Conservation (phyloP, 2,888 invertebrate genomes). For the Prenolepis imparis region DNA sequence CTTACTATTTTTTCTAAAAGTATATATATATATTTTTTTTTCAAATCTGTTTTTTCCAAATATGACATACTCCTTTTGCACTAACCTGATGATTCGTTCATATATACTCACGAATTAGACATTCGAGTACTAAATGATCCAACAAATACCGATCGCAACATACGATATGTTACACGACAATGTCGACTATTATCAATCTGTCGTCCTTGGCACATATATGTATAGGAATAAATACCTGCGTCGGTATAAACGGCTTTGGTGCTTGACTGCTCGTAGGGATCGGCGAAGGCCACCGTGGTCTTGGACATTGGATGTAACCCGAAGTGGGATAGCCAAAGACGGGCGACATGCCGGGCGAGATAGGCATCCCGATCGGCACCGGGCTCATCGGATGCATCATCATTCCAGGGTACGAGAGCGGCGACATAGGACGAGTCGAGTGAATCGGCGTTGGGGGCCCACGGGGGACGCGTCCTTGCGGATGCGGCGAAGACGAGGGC, state of each 20-base stretch:
- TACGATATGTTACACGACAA: neutral
- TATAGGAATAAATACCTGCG: constrained; percentile 79
- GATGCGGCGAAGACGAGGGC: constrained; percentile 88
- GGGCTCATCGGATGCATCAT: constrained; percentile 85
- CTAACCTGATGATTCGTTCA: neutral
- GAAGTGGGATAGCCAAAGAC: constrained; percentile 85
- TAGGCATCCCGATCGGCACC: constrained; percentile 89
- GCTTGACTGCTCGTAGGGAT: constrained; percentile 85
- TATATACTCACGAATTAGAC: neutral
- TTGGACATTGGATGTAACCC: constrained; percentile 89
- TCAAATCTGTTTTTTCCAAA: neutral
- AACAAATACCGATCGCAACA: neutral
- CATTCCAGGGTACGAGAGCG: constrained; percentile 87
- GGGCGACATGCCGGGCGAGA: constrained; percentile 90
- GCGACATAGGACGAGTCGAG: constrained; percentile 85
- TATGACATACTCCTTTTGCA: neutral
- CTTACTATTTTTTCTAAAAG: too few relatives aligned
- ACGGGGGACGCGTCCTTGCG: constrained; percentile 72
- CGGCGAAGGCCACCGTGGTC: constrained; percentile 90
- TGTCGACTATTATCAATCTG: neutral
- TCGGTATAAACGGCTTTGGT: constrained; percentile 87
- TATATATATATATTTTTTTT: neutral
- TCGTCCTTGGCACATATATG: neutral
- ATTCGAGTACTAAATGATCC: neutral
- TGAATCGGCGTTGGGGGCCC: constrained; percentile 72